phyloP scores from a whole-genome alignment of 92 coral and sea anemone genomes.

The Phenganax stokvisi region DNA sequence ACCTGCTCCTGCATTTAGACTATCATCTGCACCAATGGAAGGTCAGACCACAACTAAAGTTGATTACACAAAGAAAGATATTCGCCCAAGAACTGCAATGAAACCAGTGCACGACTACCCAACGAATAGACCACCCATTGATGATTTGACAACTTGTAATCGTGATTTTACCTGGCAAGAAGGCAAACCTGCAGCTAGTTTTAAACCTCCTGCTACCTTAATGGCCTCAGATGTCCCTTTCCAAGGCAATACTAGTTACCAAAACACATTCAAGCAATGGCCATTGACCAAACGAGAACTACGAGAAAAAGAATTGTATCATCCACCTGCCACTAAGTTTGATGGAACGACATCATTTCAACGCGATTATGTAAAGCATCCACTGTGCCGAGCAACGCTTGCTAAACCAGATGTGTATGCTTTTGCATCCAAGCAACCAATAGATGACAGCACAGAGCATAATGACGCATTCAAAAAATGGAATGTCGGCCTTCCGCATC shows the following conservation, averaged over 20 bases:
- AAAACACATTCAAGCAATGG: conserved; percentile 71
- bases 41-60: conserved; percentile 86
- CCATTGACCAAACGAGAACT: conserved; percentile 64
- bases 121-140: conserved; percentile 67
- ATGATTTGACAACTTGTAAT: conserved; percentile 79
- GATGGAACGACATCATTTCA: conserved; percentile 81
- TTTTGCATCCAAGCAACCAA: conserved; percentile 79
- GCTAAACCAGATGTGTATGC: conserved; percentile 79
- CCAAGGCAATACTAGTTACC: conserved; percentile 83
- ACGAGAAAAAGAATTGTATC: conserved; percentile 70
- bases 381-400: conserved; percentile 74
- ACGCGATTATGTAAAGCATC: conserved; percentile 80
- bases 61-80: conserved; percentile 83
- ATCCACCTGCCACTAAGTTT: conserved; percentile 79
- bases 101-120: conserved; percentile 78
- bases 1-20: conserved; percentile 68
- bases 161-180: conserved; percentile 79
- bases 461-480: conserved; percentile 85
- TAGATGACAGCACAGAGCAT: conserved; percentile 92
- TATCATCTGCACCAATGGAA: conserved; percentile 81
- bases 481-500: conserved; percentile 61
- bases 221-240: conserved; percentile 77
- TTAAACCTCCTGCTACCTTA: conserved; percentile 75
- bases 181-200: conserved; percentile 85
- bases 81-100: conserved; percentile 72